Base-by-base conservation (phyloP, 2,888 invertebrate species). In the Andrena minutula region DNA sequence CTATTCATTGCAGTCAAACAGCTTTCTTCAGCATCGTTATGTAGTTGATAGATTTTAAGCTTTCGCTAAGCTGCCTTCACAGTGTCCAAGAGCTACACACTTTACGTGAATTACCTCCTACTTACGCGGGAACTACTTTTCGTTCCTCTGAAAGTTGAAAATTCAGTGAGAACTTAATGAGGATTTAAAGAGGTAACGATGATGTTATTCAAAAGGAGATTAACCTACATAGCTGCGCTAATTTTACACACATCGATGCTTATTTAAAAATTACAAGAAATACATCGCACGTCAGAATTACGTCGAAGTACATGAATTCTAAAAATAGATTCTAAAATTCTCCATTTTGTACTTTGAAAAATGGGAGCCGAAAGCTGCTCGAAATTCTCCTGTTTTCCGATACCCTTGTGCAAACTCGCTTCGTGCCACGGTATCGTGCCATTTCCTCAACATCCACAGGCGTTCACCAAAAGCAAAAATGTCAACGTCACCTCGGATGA, bases 171-270 rank as follows among this genome's bases (percentile, higher is more conserved):
- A 12, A 68, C 16, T 61, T 26, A 61, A 78, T 23, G 66, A 68
- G 51, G 5, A 47, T 66, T 77, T 51, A 71, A 65, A 5, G 56
- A 35, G 60, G 7, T 7, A 6, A 65, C 35, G 32, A 70, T 53
- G 20, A 20, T 56, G 71, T 86, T 79, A 79, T 73, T 70, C 73
- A 79, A 78, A 86, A 73, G 23, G 66, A 28, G 71, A 76, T 86
- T 83, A 86, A 83, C 86, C 79, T 60, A 83, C 75, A 74, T 79
- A 49, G 60, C 41, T 41, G 41, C 41, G 41, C 41, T 41, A 16
- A 41, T 16, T 41, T 41, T 41, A 41, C 16, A 4, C 41, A 16
- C 5, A 16, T 41, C 41, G 5, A 41, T 16, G 16, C 16, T 41
- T 16, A 5, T 41, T 41, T 41, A 12, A 5, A 4, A 41, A 4